These are phyloP conservation scores for Malurus cyaneus DNA, from an alignment of 2,113 vertebrate species.

Conservation along the genomic window DNA sequence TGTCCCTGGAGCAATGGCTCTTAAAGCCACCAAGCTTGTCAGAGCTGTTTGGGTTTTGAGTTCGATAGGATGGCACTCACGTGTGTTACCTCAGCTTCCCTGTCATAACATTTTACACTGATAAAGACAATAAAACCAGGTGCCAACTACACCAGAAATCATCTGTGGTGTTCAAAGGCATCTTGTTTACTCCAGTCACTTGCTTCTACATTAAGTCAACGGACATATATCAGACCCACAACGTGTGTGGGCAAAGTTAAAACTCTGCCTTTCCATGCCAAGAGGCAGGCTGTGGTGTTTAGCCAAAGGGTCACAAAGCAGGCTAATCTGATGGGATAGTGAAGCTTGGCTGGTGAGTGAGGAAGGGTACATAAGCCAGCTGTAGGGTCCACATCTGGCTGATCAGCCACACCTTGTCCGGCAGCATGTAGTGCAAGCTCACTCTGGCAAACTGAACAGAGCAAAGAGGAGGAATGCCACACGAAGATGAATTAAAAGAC, in stretches of 20 bases:
- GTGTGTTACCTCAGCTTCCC: rapidly evolving
- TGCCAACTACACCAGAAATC: background rate
- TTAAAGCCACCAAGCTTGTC: background rate
- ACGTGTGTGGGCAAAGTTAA: rapidly evolving
- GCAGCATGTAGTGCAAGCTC: background rate
- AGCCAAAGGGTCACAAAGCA: background rate
- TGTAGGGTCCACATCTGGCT: background rate
- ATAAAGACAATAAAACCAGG: background rate
- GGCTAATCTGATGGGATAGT: background rate
- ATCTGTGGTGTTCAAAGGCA: background rate
- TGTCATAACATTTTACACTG: background rate
- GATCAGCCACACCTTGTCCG: background rate
- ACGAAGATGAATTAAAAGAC: background rate
- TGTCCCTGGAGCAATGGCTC: background rate
- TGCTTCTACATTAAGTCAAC: background rate
- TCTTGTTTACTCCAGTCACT: background rate
- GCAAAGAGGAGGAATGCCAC: background rate
- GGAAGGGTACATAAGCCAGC: background rate
- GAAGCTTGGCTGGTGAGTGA: background rate
- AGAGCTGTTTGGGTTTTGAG: background rate
- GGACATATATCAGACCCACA: background rate
- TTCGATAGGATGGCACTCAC: background rate
- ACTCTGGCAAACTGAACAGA: background rate
- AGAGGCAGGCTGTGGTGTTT: background rate
- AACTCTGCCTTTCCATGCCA: background rate